Percentiles rank a stretch among this genome's conserved stretches.
phyloP scores from a whole-genome alignment of 2,797 vertebrate genomes.

The Zalophus californianus region DNA sequence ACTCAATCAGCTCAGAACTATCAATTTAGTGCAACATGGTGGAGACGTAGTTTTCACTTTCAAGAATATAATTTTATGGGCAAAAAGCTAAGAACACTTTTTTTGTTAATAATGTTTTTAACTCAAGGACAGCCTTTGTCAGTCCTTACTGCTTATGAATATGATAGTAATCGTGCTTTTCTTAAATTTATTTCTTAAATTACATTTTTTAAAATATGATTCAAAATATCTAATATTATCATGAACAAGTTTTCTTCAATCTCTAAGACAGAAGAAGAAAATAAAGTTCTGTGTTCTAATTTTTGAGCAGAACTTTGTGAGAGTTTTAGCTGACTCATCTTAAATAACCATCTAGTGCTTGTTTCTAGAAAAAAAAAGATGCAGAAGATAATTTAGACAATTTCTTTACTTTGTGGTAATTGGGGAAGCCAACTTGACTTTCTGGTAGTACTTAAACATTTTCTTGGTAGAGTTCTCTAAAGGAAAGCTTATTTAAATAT shows the following conservation, averaged over 20 bases:
- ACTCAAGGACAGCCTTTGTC: background rate
- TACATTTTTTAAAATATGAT: constrained; percentile 20
- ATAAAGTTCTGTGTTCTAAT: constrained; percentile 35
- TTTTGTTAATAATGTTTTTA: background rate
- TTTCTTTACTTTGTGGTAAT: constrained; percentile 44
- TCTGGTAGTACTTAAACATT: constrained; percentile 8
- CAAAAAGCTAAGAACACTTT: constrained; percentile 36
- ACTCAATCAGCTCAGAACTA: background rate
- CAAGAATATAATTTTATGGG: background rate
- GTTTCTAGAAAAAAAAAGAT: constrained; percentile 33
- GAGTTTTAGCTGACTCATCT: constrained; percentile 25
- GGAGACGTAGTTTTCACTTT: background rate
- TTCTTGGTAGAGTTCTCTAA: background rate
- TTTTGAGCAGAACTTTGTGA: constrained; percentile 50
- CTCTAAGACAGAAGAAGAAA: constrained; percentile 9
- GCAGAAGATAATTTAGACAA: background rate
- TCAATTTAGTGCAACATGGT: background rate
- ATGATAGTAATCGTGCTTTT: constrained; percentile 11
- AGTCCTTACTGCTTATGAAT: background rate
- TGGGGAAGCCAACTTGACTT: constrained; percentile 12
- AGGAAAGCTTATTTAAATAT: background rate
- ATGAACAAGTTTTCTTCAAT: constrained; percentile 15
- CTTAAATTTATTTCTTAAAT: constrained; percentile 53
- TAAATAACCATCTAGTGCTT: constrained; percentile 42
- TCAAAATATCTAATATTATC: constrained; percentile 25